Conservation (phyloP, 2,888 invertebrate species). For the Synergus umbraculus region DNA sequence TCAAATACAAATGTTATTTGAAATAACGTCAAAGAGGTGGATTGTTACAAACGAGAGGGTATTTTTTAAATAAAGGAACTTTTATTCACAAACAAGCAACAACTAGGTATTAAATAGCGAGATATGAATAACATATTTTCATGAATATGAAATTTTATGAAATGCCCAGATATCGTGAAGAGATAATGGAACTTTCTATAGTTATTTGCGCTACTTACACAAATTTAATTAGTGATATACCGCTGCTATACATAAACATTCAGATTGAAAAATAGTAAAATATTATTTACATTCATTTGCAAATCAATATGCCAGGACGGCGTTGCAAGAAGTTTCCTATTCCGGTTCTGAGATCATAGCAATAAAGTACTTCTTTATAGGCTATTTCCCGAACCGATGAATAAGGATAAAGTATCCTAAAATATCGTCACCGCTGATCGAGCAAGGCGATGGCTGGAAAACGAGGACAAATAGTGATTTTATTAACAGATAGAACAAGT, state of each 20-base stretch:
- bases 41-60: too few species aligned
- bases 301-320: conserved; percentile 15
- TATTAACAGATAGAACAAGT: conserved; percentile 14
- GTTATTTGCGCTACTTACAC: not conserved
- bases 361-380: conserved; percentile 33
- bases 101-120: too few species aligned
- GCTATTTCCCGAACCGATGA: conserved; percentile 44
- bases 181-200: not conserved
- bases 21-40: too few species aligned
- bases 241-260: not conserved
- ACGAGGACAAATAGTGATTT: conserved; percentile 20
- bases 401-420: conserved; percentile 49
- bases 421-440: conserved; percentile 31
- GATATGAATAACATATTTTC: too few species aligned
- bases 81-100: too few species aligned
- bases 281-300: conserved; percentile 1
- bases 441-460: conserved; percentile 16
- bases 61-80: too few species aligned
- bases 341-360: not conserved
- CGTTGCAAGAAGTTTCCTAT: conserved; percentile 36
- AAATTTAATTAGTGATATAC: not conserved
- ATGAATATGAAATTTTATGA: not conserved
- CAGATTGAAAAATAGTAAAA: not conserved
- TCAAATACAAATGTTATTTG: too few species aligned
- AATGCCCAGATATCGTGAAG: not conserved